Evolutionary conservation across 1,140 invertebrate species (phyloP), one percentile per base, ranked within the genome.

Genomic region (Leptinotarsa texana): DNA sequence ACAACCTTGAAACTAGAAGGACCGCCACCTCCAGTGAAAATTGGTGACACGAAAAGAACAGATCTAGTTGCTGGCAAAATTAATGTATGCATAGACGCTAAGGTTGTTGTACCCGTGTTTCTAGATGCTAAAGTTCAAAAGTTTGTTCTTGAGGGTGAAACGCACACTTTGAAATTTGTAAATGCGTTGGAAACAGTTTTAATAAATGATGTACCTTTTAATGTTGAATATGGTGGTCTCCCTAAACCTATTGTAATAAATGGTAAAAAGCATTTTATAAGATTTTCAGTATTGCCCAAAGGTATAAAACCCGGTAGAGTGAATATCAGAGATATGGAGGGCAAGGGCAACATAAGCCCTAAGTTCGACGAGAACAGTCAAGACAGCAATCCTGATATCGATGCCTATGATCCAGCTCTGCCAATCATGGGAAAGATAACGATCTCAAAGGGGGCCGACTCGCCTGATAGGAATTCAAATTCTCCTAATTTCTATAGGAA

Each of bases 211-310:
- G 89, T 91, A 79, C 91, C 93, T 2, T 95, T 95, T 82, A 90
- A 92, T 82, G 90, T 94, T 2, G 92, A 96, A 76, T 98, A 97
- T 88, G 97, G 96, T 66, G 97, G 96, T 13, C 88, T 97, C 61
- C 96, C 96, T 0, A 95, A 96, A 81, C 92, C 95, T 1, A 92
- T 97, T 70, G 89, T 93, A 69, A 88, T 98, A 33, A 90, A 91
- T 24, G 92, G 91, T 21, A 91, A 92, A 75, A 93, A 93, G 77
- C 94, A 96, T 85, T 96, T 93, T 79, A 90, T 99, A 22, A 87
- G 95, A 48, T 91, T 97, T 77, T 89, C 93, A 0, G 92, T 93
- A 1, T 86, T 97, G 69, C 94, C 96, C 0, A 90, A 91, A 69
- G 91, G 93, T 27, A 87, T 93, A 3, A 88, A 87, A 63, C 91